Conservation (phyloP, 2,113 vertebrate genomes). For the Shinisaurus crocodilurus region DNA sequence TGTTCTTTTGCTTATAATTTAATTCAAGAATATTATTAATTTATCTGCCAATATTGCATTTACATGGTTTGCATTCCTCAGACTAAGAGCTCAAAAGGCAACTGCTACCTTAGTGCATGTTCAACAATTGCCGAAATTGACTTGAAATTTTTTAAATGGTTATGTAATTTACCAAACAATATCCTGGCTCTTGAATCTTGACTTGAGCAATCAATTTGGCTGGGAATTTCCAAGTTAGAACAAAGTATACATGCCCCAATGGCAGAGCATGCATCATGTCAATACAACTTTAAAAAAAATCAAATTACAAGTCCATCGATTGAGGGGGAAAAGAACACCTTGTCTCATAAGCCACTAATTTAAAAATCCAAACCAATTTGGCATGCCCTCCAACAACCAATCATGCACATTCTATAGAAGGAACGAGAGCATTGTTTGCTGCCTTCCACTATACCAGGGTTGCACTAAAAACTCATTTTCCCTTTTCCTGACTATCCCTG, state of each 20-base stretch:
- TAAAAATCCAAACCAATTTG: not conserved
- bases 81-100: no score
- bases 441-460: not conserved
- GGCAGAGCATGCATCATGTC: not conserved
- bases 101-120: not conserved
- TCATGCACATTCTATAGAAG: not conserved
- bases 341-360: not conserved
- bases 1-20: not conserved
- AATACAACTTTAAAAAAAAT: not conserved
- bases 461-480: no score
- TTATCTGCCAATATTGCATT: not conserved
- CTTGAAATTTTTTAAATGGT: not conserved
- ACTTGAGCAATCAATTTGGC: not conserved
- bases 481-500: no score
- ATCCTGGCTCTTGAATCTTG: not conserved
- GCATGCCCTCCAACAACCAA: not conserved
- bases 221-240: not conserved
- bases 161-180: not conserved
- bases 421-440: not conserved
- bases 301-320: not conserved
- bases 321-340: not conserved
- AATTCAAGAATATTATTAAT: not conserved
- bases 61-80: not conserved
- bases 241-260: not conserved
- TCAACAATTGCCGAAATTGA: not conserved